phyloP scores from a whole-genome alignment of 2,888 invertebrate genomes.

The Bugula neritina region DNA sequence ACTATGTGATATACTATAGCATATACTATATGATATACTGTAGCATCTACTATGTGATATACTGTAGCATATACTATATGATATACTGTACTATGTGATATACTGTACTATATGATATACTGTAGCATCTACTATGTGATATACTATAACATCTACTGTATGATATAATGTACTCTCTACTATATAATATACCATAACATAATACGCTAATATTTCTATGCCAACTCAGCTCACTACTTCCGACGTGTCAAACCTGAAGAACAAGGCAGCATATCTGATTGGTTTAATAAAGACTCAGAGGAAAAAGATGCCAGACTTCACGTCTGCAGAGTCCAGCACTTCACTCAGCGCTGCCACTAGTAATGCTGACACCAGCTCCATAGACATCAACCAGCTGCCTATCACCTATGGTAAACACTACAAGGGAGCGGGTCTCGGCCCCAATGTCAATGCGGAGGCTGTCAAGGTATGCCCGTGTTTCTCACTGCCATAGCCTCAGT shows the following conservation, averaged over 20 bases:
- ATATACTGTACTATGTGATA: too few relatives aligned
- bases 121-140: not conserved
- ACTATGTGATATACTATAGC: too few relatives aligned
- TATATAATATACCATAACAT: not conserved
- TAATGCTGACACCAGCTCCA: not conserved
- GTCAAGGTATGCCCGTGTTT: conserved; percentile 14
- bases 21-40: too few relatives aligned
- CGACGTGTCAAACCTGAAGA: conserved; percentile 18
- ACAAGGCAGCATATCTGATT: conserved; percentile 22
- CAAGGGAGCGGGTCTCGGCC: not conserved
- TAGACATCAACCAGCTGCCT: conserved; percentile 12
- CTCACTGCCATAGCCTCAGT: not conserved
- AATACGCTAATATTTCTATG: too few relatives aligned
- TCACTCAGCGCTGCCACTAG: not conserved
- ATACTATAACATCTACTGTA: not conserved
- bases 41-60: too few relatives aligned
- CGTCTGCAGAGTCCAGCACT: not conserved
- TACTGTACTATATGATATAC: too few relatives aligned
- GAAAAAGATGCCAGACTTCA: conserved; percentile 10
- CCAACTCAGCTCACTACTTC: not conserved
- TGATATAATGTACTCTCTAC: not conserved
- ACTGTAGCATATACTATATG: too few relatives aligned
- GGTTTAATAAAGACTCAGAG: conserved; percentile 15
- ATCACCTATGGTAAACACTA: conserved; percentile 11
- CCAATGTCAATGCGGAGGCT: conserved; percentile 12